A percentile compares a stretch with the other conserved stretches of the same genome.
phyloP scores from a whole-genome alignment of 2,888 invertebrate genomes.

The Heliconius cydno region DNA sequence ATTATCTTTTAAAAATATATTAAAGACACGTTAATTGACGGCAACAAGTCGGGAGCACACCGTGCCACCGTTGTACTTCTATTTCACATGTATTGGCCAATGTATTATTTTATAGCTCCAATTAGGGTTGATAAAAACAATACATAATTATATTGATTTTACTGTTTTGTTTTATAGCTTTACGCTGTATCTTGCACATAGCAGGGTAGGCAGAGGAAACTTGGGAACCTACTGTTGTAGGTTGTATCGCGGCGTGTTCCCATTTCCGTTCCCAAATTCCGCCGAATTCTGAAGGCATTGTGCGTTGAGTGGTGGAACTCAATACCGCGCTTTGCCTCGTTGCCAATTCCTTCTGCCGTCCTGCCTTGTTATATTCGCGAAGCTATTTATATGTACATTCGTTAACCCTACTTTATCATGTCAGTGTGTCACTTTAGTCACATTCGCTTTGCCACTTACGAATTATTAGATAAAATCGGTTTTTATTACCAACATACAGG shows the following conservation, averaged over 20 bases:
- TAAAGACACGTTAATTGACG: conserved; percentile 1
- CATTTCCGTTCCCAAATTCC: too few species aligned
- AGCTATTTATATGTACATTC: not conserved
- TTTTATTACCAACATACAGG: conserved; percentile 30
- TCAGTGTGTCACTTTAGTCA: conserved; percentile 35
- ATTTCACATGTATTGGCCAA: conserved; percentile 14
- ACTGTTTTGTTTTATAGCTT: too few species aligned
- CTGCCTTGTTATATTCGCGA: not conserved
- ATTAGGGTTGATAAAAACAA: not conserved
- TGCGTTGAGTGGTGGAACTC: too few species aligned
- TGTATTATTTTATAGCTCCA: conserved; percentile 8
- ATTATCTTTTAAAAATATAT: not conserved
- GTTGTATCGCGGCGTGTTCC: too few species aligned
- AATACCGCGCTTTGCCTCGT: too few species aligned
- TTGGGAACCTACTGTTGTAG: too few species aligned
- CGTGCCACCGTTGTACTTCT: not conserved
- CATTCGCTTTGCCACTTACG: conserved; percentile 32
- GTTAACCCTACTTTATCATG: conserved; percentile 7
- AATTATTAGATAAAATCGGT: conserved; percentile 28
- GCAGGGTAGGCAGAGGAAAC: too few species aligned
- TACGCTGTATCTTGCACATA: too few species aligned
- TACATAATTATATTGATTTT: too few species aligned
- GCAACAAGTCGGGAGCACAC: conserved; percentile 30
- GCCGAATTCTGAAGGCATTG: too few species aligned
- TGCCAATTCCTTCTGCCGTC: not conserved